Base-by-base conservation (phyloP, 2,797 vertebrate genomes). In the Lophius americanus region DNA sequence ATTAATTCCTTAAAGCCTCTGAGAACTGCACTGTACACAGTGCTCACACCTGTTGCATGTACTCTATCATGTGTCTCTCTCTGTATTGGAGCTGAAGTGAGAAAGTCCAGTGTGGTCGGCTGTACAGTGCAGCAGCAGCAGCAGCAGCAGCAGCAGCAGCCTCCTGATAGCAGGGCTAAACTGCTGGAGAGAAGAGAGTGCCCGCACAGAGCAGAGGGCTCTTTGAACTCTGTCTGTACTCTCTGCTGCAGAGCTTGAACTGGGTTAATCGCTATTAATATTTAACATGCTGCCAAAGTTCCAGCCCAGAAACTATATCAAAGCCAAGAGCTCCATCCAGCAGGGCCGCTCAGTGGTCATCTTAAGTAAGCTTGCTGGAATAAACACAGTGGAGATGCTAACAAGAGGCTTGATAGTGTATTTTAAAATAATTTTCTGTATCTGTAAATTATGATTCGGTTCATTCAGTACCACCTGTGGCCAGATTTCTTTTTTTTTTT, bases 201-300 rank as follows among this genome's bases (percentile, higher is more conserved):
- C 91, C 91, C 91, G 86, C 90, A 84, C 89, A 85, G 86, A 91
- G 91, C 91, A 92, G 86, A 90, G 82, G 91, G 88, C 92, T 92
- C 92, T 93, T 93, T 94, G 92, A 94, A 94, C 93, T 94, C 87
- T 90, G 89, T 90, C 91, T 92, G 91, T 93, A 89, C 89, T 85
- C 87, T 83, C 86, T 80, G 89, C 92, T 88, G 91, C 91, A 91
- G 91, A 94, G 91, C 91, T 93, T 93, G 91, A 93, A 94, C 92
- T 92, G 92, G 92, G 93, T 94, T 94, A 94, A 94, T 92, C 92
- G 85, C 91, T 94, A 92, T 94, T 93, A 94, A 94, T 94, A 94
- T 94, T 94, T 94, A 94, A 94, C 92, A 90, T 66, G 87, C 85
- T 88, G 87, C 92, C 89, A 91, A 90, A 92, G 87, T 93, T 93